Conservation (phyloP, 2,888 invertebrate genomes). For the Drosophila seclusa region DNA sequence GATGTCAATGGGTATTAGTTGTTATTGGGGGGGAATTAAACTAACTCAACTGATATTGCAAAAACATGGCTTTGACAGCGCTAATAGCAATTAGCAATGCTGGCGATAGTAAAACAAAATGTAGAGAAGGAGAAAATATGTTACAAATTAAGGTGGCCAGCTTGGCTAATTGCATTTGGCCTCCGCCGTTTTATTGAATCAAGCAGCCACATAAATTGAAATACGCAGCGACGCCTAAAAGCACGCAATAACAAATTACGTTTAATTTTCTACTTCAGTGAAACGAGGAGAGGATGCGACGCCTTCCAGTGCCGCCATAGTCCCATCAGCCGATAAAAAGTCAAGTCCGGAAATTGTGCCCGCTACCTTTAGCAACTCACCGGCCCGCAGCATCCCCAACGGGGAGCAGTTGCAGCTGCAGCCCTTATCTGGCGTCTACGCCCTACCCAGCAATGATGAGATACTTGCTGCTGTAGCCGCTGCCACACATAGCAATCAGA, state of each 20-base stretch:
- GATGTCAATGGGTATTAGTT: slow-evolving; percentile 61
- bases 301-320: slow-evolving; percentile 32
- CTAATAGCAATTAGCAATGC: slow-evolving; percentile 74
- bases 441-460: slow-evolving; percentile 76
- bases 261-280: slow-evolving; percentile 54
- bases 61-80: slow-evolving; percentile 68
- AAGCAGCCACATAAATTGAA: slow-evolving; percentile 56
- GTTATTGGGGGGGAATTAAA: slow-evolving; percentile 33
- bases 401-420: slow-evolving; percentile 23
- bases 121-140: slow-evolving; percentile 37
- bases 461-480: slow-evolving; percentile 82
- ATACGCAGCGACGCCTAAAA: slow-evolving; percentile 53
- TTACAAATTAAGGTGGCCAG: slow-evolving; percentile 65
- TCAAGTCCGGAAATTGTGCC: slow-evolving; percentile 83
- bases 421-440: slow-evolving; percentile 53
- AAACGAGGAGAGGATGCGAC: slow-evolving; percentile 57
- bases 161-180: slow-evolving; percentile 70
- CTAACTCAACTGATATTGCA: slow-evolving; percentile 46
- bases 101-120: slow-evolving; percentile 26
- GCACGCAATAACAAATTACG: slow-evolving; percentile 54
- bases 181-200: slow-evolving; percentile 68
- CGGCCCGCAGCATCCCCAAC: slow-evolving; percentile 42
- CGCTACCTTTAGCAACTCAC: slow-evolving; percentile 77
- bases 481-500: slow-evolving; percentile 73
- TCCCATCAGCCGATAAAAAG: slow-evolving; percentile 76